A percentile compares a stretch with the other conserved stretches of the same genome.
phyloP scores from a whole-genome alignment of 2,113 vertebrate genomes.

The Tupaia tana region DNA sequence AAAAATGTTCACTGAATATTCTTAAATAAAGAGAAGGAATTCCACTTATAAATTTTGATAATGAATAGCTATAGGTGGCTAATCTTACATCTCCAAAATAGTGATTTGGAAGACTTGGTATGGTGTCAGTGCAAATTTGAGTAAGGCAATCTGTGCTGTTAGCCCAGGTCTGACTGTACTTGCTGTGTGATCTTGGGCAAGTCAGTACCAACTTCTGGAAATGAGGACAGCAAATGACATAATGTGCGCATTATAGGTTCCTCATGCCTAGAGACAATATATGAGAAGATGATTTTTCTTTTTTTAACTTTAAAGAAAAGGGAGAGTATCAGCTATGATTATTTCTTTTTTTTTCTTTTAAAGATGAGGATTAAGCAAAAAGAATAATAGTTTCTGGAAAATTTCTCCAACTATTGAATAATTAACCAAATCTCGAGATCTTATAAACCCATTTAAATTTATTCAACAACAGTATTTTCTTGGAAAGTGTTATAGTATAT shows the following conservation, averaged over 20 bases:
- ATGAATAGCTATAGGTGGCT: background rate
- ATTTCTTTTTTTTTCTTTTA: background rate
- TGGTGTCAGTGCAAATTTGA: background rate
- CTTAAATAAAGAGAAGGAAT: slow-evolving; percentile 4
- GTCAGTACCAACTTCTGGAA: background rate
- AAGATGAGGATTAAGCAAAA: background rate
- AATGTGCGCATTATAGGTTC: background rate
- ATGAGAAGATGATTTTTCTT: background rate
- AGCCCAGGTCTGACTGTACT: background rate
- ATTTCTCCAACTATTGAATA: background rate
- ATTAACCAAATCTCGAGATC: background rate
- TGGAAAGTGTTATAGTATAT: background rate
- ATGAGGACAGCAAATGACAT: background rate
- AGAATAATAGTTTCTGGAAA: background rate
- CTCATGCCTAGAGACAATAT: background rate
- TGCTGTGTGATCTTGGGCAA: background rate
- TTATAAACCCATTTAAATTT: background rate
- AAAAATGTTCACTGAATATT: background rate
- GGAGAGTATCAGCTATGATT: background rate
- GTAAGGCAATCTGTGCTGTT: background rate
- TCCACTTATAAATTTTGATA: background rate
- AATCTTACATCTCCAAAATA: background rate
- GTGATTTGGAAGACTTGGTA: background rate
- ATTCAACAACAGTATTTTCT: background rate
- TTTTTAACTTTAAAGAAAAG: slow-evolving; percentile 34